Percentiles rank a stretch among this genome's conserved stretches.
Evolutionary conservation across 1,140 invertebrate genomes (phyloP).

Genomic region (Pantala flavescens): DNA sequence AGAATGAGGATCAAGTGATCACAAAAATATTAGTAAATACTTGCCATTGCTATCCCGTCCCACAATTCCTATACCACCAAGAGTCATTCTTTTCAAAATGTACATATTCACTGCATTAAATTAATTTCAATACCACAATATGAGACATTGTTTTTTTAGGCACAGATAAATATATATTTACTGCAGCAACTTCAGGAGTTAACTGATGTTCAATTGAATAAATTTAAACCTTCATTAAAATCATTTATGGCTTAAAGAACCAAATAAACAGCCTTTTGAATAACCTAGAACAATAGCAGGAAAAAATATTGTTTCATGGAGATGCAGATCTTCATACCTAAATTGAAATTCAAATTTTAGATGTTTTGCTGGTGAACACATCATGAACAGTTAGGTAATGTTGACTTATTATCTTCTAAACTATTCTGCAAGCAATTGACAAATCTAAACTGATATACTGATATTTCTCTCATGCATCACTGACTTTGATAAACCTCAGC

Average conservation of each 20-base stretch:
- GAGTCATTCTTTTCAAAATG: background rate
- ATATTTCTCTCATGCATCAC: background rate
- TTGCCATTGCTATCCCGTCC: background rate
- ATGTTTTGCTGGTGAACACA: too few relatives aligned
- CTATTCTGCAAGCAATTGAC: background rate
- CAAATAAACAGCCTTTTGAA: too few relatives aligned
- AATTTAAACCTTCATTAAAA: background rate
- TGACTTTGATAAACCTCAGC: background rate
- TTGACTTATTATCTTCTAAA: background rate
- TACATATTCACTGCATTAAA: background rate
- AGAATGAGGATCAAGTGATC: background rate
- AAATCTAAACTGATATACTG: background rate
- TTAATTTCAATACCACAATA: background rate
- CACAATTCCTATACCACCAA: background rate
- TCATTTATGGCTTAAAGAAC: too few relatives aligned
- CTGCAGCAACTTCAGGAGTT: background rate
- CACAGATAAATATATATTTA: background rate
- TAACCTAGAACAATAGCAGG: too few relatives aligned
- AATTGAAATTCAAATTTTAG: too few relatives aligned
- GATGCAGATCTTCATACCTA: too few relatives aligned
- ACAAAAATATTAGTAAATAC: conserved; percentile 11
- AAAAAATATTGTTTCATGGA: too few relatives aligned
- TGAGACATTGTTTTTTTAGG: background rate
- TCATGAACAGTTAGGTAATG: too few relatives aligned
- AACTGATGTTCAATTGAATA: background rate